Evolutionary conservation across 2,797 vertebrate genomes (phyloP).

Genomic region (Molossus molossus): DNA sequence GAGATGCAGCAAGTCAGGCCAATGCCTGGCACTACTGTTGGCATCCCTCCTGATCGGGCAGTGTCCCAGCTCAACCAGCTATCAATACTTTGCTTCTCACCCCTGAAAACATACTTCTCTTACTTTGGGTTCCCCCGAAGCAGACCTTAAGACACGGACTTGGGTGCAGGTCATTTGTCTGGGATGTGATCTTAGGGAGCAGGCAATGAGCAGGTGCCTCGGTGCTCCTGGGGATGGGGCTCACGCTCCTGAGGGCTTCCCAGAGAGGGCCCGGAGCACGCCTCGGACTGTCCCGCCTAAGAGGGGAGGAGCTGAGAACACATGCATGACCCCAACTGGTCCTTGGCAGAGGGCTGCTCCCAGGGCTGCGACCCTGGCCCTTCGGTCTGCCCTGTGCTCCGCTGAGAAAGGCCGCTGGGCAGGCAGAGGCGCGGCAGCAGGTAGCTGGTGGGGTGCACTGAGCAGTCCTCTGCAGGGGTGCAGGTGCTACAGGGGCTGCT

Average conservation of each 20-base stretch:
- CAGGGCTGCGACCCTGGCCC: rapidly evolving
- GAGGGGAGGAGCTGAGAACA: neutral
- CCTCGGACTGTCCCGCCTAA: neutral
- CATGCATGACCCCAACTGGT: rapidly evolving
- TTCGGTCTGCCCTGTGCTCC: neutral
- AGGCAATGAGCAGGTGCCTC: no score
- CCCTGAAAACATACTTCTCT: neutral
- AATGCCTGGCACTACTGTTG: neutral
- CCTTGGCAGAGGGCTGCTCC: neutral
- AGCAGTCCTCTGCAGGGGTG: rapidly evolving
- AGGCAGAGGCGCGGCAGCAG: rapidly evolving
- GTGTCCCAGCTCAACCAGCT: neutral
- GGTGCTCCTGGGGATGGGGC: no score
- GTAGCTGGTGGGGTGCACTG: neutral
- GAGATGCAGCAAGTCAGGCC: rapidly evolving
- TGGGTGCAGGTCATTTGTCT: neutral
- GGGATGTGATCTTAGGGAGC: neutral
- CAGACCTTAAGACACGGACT: neutral
- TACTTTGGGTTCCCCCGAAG: neutral
- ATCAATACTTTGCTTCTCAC: neutral
- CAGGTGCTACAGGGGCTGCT: neutral
- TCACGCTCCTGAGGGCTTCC: no score
- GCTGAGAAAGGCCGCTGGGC: neutral
- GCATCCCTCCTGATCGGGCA: neutral
- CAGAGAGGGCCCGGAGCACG: rapidly evolving